Evolutionary conservation across 2,797 vertebrate species (phyloP).

Genomic region (Triplophysa bombifrons): DNA sequence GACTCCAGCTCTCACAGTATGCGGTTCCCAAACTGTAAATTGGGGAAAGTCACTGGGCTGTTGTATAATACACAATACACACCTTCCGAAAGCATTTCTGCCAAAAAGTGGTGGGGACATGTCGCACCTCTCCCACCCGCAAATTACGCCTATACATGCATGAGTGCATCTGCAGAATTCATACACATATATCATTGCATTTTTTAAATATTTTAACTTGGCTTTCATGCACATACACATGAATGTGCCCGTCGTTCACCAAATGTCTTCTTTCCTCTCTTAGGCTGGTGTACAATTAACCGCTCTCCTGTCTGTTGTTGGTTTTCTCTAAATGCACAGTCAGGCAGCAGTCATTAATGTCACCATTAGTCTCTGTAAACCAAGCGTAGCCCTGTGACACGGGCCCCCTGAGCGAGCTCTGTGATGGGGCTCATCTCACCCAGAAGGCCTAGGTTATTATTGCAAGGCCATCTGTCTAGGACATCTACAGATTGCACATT

Average conservation of each 20-base stretch:
- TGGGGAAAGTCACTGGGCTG: too few species aligned
- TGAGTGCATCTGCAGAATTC: too few species aligned
- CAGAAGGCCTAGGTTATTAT: conserved; percentile 42
- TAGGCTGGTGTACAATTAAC: conserved; percentile 39
- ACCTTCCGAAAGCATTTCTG: too few species aligned
- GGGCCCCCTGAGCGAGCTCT: conserved; percentile 36
- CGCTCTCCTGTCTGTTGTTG: conserved; percentile 32
- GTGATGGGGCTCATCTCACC: conserved; percentile 30
- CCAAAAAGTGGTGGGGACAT: too few species aligned
- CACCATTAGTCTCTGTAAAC: conserved; percentile 69
- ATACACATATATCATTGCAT: not conserved
- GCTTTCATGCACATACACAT: not conserved
- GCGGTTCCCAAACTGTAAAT: too few species aligned
- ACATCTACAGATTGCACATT: conserved; percentile 37
- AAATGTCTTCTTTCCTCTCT: conserved; percentile 40
- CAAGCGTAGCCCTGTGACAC: conserved; percentile 32
- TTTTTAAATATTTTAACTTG: not conserved
- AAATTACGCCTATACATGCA: too few species aligned
- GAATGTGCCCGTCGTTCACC: not conserved
- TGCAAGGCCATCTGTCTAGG: conserved; percentile 43
- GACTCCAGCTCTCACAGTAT: too few species aligned
- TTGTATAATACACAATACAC: too few species aligned
- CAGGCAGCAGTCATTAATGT: conserved; percentile 77
- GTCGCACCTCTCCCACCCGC: too few species aligned
- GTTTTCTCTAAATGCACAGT: conserved; percentile 74